Conservation (phyloP, 2,888 invertebrate genomes). For the Amiota communis region DNA sequence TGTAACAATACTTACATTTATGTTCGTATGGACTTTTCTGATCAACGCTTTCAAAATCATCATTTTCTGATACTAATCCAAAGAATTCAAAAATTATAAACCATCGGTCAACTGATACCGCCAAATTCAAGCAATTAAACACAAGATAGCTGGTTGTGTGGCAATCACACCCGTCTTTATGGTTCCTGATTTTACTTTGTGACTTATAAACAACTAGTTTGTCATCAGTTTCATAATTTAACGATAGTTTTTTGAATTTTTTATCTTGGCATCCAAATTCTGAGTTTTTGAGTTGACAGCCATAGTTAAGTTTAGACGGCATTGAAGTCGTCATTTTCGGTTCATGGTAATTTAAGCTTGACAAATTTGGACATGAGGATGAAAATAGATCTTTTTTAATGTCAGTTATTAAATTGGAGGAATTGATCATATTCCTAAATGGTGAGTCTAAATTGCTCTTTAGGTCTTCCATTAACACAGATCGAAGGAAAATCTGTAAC, state of each 20-base stretch:
- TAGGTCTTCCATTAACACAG: slow-evolving; percentile 92
- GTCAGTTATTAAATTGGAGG: slow-evolving; percentile 54
- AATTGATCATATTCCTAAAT: slow-evolving; percentile 87
- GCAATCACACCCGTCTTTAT: slow-evolving; percentile 54
- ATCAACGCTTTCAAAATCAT: slow-evolving; percentile 11
- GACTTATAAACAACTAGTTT: slow-evolving; percentile 84
- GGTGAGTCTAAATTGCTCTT: slow-evolving; percentile 84
- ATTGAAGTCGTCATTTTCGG: slow-evolving; percentile 74
- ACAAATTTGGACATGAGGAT: slow-evolving; percentile 63
- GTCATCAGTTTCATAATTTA: slow-evolving; percentile 72
- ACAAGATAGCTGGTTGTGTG: slow-evolving; percentile 77
- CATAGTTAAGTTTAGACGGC: slow-evolving; percentile 77
- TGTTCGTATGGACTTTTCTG: too few species aligned
- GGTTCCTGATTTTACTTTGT: slow-evolving; percentile 76
- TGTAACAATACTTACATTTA: too few species aligned
- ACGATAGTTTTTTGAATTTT: slow-evolving; percentile 35
- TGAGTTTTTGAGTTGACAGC: slow-evolving; percentile 73
- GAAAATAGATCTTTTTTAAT: slow-evolving; percentile 51
- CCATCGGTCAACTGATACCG: slow-evolving; percentile 95
- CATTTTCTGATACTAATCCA: slow-evolving; percentile 75
- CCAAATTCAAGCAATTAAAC: slow-evolving; percentile 92
- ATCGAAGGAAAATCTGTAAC: slow-evolving; percentile 86
- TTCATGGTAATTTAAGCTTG: slow-evolving; percentile 52
- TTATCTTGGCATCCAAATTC: slow-evolving; percentile 9
- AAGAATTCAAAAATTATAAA: slow-evolving; percentile 96